Percentiles rank a stretch among this genome's conserved stretches.
Conservation (phyloP, 2,888 invertebrate species). For the Cataglyphis albicans region DNA sequence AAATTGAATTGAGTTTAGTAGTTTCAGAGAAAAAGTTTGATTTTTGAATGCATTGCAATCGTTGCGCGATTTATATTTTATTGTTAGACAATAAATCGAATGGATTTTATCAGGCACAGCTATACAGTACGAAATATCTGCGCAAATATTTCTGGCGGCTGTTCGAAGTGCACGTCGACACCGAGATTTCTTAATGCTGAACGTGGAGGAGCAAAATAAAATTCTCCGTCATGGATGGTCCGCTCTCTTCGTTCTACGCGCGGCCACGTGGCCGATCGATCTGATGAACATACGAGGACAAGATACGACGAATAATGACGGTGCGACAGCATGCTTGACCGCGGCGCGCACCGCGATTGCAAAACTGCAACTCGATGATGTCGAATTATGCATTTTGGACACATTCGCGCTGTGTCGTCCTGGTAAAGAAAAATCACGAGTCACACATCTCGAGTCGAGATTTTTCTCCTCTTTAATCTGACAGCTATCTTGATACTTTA, state of each 20-base stretch:
- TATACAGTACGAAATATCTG: constrained; percentile 87
- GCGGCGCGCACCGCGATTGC: constrained; percentile 84
- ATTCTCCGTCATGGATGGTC: constrained; percentile 88
- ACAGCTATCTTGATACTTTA: not conserved
- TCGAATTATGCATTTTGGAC: constrained; percentile 87
- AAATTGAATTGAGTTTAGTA: not conserved
- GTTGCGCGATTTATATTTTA: not conserved
- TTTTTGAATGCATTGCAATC: not conserved
- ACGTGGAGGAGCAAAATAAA: constrained; percentile 87
- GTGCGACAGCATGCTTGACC: constrained; percentile 67
- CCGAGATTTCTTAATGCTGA: constrained; percentile 87
- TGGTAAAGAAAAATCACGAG: constrained; percentile 81
- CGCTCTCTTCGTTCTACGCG: constrained; percentile 88
- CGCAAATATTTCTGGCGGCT: constrained; percentile 88
- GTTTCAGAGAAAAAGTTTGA: not conserved
- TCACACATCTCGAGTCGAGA: not conserved
- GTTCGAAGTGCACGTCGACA: constrained; percentile 88
- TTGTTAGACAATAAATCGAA: not conserved
- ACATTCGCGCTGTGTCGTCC: constrained; percentile 87
- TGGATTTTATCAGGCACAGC: constrained; percentile 54
- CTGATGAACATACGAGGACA: constrained; percentile 78
- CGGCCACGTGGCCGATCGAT: constrained; percentile 88
- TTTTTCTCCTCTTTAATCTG: not conserved
- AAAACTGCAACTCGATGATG: constrained; percentile 85
- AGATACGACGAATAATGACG: not conserved